Conservation (phyloP, 92 coral and sea anemone genomes). For the Actinernus sp. region DNA sequence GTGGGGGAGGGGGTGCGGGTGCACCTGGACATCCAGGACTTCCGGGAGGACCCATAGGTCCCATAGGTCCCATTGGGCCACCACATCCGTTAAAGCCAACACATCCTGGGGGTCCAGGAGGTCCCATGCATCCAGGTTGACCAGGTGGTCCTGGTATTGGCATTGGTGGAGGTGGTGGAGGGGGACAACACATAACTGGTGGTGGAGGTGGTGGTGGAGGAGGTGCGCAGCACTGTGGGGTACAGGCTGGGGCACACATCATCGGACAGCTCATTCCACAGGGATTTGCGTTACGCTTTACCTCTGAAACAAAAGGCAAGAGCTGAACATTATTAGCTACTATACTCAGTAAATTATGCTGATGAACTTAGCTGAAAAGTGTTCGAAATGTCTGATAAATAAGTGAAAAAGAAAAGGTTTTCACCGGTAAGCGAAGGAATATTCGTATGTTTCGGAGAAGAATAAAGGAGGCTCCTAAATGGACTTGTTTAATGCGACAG, state of each 20-base stretch:
- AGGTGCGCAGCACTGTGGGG: slow-evolving; percentile 77
- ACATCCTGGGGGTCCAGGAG: slow-evolving; percentile 77
- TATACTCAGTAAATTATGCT: too few relatives aligned
- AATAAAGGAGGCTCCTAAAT: too few relatives aligned
- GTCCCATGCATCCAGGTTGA: slow-evolving; percentile 85
- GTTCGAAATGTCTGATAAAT: too few relatives aligned
- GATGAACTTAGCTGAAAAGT: too few relatives aligned
- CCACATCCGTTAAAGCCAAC: slow-evolving; percentile 80
- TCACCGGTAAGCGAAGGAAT: too few relatives aligned
- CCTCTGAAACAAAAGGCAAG: too few relatives aligned
- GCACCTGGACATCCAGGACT: slow-evolving; percentile 94
- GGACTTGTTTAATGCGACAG: too few relatives aligned
- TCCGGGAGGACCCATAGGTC: slow-evolving; percentile 92
- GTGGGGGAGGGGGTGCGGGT: slow-evolving; percentile 92
- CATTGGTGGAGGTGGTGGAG: slow-evolving; percentile 55
- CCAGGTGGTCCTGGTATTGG: slow-evolving; percentile 87
- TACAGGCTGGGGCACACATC: slow-evolving; percentile 67
- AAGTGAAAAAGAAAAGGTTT: too few relatives aligned
- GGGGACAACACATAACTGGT: slow-evolving; percentile 27
- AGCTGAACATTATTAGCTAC: too few relatives aligned
- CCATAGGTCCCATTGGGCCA: slow-evolving; percentile 83
- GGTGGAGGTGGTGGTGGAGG: slow-evolving; percentile 84
- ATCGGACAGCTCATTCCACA: slow-evolving; percentile 59
- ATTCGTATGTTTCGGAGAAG: too few relatives aligned
- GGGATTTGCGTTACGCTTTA: slow-evolving; percentile 58